These are phyloP conservation scores for Clistopyga incitator DNA, from an alignment of 2,888 invertebrate species.

Conservation along the genomic window DNA sequence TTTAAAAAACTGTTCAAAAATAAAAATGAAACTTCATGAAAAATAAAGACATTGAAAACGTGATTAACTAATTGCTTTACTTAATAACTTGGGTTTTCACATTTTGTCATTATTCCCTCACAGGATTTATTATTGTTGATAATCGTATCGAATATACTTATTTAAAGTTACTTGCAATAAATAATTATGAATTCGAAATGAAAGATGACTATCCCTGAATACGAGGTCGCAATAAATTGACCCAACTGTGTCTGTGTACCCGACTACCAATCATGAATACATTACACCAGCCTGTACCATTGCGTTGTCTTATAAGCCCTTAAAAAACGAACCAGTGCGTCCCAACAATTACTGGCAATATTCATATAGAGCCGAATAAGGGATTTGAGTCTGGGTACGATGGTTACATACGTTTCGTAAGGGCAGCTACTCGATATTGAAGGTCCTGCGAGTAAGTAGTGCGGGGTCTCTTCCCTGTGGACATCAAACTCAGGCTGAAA, in stretches of 20 bases:
- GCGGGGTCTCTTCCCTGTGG: constrained; percentile 82
- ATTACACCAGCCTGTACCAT: constrained; percentile 53
- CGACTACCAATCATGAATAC: constrained; percentile 54
- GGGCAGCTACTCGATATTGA: constrained; percentile 84
- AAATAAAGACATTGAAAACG: neutral
- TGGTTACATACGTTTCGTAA: constrained; percentile 85
- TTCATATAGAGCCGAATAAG: constrained; percentile 56
- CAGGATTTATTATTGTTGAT: constrained; percentile 21
- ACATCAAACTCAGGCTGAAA: constrained; percentile 77
- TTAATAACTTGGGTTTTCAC: neutral
- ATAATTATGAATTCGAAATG: too few species aligned
- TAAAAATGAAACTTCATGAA: neutral
- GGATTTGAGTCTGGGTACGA: constrained; percentile 64
- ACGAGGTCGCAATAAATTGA: constrained; percentile 55
- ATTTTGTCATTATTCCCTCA: neutral
- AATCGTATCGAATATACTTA: neutral
- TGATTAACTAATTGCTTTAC: too few species aligned
- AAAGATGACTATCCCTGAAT: constrained; percentile 18
- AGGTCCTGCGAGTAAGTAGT: constrained; percentile 85
- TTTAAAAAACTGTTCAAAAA: neutral
- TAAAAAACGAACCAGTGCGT: constrained; percentile 72
- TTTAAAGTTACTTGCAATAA: too few species aligned
- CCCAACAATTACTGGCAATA: constrained; percentile 61
- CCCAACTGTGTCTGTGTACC: constrained; percentile 71
- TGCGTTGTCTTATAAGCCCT: constrained; percentile 51